Conservation (phyloP, 1,140 invertebrate species). For the Pogonomyrmex californicus region DNA sequence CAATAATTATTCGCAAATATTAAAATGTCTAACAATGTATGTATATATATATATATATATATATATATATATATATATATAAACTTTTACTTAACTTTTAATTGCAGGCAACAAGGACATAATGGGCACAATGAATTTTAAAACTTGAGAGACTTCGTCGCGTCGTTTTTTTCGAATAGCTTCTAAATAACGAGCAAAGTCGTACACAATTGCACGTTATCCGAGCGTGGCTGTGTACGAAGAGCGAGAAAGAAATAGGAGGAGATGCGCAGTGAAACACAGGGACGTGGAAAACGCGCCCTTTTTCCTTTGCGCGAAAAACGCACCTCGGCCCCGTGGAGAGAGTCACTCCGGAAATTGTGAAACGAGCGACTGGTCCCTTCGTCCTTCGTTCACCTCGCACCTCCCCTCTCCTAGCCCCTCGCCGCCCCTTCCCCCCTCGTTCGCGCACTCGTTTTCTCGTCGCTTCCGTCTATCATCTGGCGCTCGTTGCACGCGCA, state of each 20-base stretch:
- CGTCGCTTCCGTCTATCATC: conserved; percentile 44
- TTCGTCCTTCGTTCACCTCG: conserved; percentile 1
- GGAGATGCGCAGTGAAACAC: neutral
- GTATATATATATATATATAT: neutral
- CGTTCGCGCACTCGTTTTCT: conserved; percentile 5
- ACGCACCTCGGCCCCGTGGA: conserved; percentile 9
- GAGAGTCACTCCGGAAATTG: conserved; percentile 58
- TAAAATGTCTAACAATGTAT: neutral
- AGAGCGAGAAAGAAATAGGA: neutral
- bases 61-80: neutral
- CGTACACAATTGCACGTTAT: conserved; percentile 28
- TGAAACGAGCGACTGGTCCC: conserved; percentile 43
- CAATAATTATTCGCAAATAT: neutral
- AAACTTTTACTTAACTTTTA: neutral
- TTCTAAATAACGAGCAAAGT: conserved; percentile 43
- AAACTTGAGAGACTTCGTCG: conserved; percentile 6
- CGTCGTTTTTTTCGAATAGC: conserved; percentile 14
- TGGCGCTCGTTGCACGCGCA: conserved; percentile 54
- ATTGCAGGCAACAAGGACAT: no score
- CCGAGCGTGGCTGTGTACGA: neutral
- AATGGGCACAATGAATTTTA: neutral
- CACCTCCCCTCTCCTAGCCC: no score
- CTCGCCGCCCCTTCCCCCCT: neutral
- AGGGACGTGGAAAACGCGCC: conserved; percentile 45
- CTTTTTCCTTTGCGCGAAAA: conserved; percentile 44